These are phyloP conservation scores for Pteronura brasiliensis DNA, from an alignment of 2,113 vertebrate species.

Conservation along the genomic window DNA sequence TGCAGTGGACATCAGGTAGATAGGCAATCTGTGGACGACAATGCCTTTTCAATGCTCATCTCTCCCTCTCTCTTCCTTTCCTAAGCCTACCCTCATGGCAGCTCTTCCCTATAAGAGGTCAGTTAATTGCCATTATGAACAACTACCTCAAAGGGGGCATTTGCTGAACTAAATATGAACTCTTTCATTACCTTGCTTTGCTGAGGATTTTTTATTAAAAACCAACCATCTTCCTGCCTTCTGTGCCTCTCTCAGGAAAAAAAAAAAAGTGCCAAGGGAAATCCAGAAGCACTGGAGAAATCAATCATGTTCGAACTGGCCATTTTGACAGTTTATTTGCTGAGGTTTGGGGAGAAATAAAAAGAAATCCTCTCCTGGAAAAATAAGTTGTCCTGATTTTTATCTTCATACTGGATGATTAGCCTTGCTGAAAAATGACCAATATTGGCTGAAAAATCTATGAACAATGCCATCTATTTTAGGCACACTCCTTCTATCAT, in stretches of 20 bases:
- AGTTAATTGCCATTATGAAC: background rate
- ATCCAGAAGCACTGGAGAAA: background rate
- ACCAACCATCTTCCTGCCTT: background rate
- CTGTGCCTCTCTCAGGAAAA: background rate
- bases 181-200: conserved; percentile 25
- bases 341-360: background rate
- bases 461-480: background rate
- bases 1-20: background rate
- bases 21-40: background rate
- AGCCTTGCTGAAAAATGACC: background rate
- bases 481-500: background rate
- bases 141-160: background rate
- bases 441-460: background rate
- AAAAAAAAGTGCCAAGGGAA: background rate
- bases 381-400: background rate
- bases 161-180: conserved; percentile 28
- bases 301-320: background rate
- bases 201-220: conserved; percentile 34
- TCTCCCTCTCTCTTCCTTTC: background rate
- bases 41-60: background rate
- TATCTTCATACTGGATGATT: background rate
- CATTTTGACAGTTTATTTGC: background rate
- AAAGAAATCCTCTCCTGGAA: background rate
- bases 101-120: background rate
- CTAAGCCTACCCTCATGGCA: background rate